A percentile compares a stretch with the other conserved stretches of the same genome.
phyloP scores from a whole-genome alignment of 2,797 vertebrate genomes.

The Malurus leucopterus region DNA sequence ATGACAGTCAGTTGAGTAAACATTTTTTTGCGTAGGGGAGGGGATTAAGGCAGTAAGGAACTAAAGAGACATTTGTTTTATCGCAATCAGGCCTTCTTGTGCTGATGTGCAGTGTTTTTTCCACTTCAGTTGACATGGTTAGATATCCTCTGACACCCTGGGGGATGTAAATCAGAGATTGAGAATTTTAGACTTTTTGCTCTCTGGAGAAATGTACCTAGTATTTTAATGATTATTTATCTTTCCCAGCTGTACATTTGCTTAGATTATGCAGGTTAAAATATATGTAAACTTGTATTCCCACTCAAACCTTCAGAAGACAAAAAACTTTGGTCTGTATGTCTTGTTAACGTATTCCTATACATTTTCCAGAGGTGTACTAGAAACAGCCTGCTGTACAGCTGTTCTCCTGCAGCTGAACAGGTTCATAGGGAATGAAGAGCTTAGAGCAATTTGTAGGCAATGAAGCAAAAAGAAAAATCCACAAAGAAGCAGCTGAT shows the following conservation, averaged over 20 bases:
- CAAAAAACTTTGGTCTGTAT: not conserved
- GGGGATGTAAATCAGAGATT: constrained; percentile 34
- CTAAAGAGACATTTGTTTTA: constrained; percentile 11
- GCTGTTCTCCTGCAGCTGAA: constrained; percentile 66
- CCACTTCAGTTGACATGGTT: constrained; percentile 27
- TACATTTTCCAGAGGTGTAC: constrained; percentile 52
- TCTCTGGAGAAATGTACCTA: constrained; percentile 19
- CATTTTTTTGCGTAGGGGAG: not conserved
- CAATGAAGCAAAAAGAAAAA: constrained; percentile 68
- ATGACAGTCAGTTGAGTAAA: not conserved
- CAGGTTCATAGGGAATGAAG: constrained; percentile 63
- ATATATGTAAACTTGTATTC: not conserved
- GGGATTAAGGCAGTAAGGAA: not conserved
- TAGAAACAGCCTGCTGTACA: constrained; percentile 54
- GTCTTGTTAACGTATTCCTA: constrained; percentile 48
- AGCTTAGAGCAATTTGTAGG: constrained; percentile 73
- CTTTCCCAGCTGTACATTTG: not conserved
- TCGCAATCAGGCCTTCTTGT: not conserved
- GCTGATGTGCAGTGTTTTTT: constrained; percentile 52
- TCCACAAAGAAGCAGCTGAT: constrained; percentile 69
- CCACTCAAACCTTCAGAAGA: not conserved
- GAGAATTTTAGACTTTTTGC: constrained; percentile 10
- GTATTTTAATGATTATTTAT: constrained; percentile 47
- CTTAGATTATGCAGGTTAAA: not conserved
- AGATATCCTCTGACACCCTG: not conserved